phyloP scores from a whole-genome alignment of 2,888 invertebrate genomes.

The Tachina lurida region DNA sequence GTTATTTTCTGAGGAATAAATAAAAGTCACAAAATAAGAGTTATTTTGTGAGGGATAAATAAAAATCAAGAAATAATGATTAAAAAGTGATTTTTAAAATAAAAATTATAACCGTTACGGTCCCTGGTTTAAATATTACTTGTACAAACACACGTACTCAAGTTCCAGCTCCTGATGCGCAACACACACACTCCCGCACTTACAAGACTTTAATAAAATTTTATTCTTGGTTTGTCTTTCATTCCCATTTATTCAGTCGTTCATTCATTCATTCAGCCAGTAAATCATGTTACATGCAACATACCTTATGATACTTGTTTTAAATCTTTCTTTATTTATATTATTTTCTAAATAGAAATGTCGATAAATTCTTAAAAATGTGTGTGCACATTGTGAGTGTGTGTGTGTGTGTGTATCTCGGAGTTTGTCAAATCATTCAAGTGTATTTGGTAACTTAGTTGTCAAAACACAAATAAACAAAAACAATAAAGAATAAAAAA shows the following conservation, averaged over 20 bases:
- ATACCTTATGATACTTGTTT: constrained; percentile 33
- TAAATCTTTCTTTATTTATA: constrained; percentile 8
- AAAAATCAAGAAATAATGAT: too few relatives aligned
- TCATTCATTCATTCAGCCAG: constrained; percentile 60
- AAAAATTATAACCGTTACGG: too few relatives aligned
- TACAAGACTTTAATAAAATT: constrained; percentile 44
- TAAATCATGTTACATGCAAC: constrained; percentile 62
- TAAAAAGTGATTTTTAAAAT: too few relatives aligned
- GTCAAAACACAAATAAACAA: constrained; percentile 70
- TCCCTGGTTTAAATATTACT: constrained; percentile 46
- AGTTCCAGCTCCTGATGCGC: constrained; percentile 10
- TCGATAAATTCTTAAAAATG: constrained; percentile 37
- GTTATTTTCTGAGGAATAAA: too few relatives aligned
- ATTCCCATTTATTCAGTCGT: constrained; percentile 48
- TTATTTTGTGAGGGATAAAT: too few relatives aligned
- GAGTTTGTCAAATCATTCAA: constrained; percentile 66
- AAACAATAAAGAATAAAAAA: constrained; percentile 46
- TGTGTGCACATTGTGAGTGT: not conserved
- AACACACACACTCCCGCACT: not conserved
- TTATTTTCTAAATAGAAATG: constrained; percentile 33
- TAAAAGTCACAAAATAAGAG: too few relatives aligned
- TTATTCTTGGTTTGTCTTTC: constrained; percentile 57
- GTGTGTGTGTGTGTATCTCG: constrained; percentile 18
- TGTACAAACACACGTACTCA: not conserved
- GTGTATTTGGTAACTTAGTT: constrained; percentile 67